Percentiles rank a stretch among this genome's conserved stretches.
Evolutionary conservation across 2,797 vertebrate genomes (phyloP).

Genomic region (Gadopsis marmoratus): DNA sequence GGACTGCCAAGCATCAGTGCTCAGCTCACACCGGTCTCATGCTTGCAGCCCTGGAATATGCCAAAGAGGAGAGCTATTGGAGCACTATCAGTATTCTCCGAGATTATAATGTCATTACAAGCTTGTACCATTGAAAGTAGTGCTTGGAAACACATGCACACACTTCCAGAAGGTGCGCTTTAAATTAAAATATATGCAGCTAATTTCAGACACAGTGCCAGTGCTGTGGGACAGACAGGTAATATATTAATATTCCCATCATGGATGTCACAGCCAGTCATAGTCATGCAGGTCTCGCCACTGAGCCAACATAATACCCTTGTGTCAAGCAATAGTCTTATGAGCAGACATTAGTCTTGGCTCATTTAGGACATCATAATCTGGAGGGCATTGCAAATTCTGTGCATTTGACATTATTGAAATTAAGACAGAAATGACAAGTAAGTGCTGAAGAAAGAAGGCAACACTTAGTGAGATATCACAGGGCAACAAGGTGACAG

Average conservation of each 20-base stretch:
- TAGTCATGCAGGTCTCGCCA: constrained; percentile 43
- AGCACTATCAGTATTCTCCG: constrained; percentile 66
- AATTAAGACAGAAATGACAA: constrained; percentile 45
- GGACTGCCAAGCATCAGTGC: constrained; percentile 62
- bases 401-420: constrained; percentile 30
- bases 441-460: constrained; percentile 8
- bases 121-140: constrained; percentile 47
- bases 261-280: constrained; percentile 52
- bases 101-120: constrained; percentile 80
- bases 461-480: constrained; percentile 3
- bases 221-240: constrained; percentile 34
- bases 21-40: constrained; percentile 58
- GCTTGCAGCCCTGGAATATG: constrained; percentile 63
- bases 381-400: constrained; percentile 48
- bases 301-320: constrained; percentile 50
- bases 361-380: constrained; percentile 65
- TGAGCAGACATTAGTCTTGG: constrained; percentile 63
- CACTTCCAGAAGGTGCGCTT: constrained; percentile 42
- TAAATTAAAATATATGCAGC: constrained; percentile 54
- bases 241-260: constrained; percentile 60
- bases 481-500: constrained; percentile 17
- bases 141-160: constrained; percentile 42
- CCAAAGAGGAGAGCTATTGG: constrained; percentile 64
- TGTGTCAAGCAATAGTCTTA: constrained; percentile 51
- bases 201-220: constrained; percentile 22